Conservation (phyloP, 2,113 vertebrate genomes). For the Dinomys branickii region DNA sequence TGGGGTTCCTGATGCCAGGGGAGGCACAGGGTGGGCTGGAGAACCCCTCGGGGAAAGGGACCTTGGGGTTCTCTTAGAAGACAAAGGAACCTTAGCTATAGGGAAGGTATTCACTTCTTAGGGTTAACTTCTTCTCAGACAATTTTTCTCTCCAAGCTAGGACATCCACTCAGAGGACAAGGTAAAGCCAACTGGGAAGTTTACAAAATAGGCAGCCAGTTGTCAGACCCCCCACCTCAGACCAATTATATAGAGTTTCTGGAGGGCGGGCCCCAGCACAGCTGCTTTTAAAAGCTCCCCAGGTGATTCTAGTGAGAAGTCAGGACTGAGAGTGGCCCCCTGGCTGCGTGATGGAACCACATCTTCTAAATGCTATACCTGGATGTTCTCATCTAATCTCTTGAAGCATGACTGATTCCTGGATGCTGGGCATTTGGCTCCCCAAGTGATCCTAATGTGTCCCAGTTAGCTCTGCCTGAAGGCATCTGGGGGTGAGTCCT, state of each 20-base stretch:
- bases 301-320: background rate
- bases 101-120: background rate
- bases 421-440: background rate
- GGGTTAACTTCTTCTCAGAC: background rate
- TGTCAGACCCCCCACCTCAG: background rate
- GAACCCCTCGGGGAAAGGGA: background rate
- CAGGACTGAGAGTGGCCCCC: background rate
- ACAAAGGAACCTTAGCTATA: background rate
- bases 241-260: background rate
- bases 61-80: background rate
- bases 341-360: rapidly evolving
- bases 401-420: background rate
- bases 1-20: background rate
- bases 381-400: background rate
- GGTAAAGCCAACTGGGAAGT: background rate
- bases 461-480: background rate
- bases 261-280: background rate
- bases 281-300: background rate
- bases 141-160: background rate
- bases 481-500: rapidly evolving
- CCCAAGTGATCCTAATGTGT: background rate
- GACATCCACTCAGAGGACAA: background rate
- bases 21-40: background rate
- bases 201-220: background rate
- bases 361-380: background rate